Evolutionary conservation across 1,140 invertebrate species (phyloP), one percentile per base, ranked within the genome.

Genomic region (Luehdorfia chinensis): DNA sequence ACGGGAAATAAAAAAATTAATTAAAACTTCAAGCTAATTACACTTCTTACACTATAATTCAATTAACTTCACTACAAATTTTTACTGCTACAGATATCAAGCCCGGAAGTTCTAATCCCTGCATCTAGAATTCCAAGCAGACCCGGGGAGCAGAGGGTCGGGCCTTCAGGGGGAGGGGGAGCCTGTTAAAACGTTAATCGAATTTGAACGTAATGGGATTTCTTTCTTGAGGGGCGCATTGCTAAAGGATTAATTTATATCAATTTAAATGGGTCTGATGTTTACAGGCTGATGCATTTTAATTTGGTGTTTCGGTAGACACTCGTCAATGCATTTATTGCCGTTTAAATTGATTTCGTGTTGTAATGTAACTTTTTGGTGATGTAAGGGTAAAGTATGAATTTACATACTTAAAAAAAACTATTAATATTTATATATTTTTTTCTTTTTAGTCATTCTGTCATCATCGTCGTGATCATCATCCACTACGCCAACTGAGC

Each of bases 231-330:
- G 75, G 78, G 74, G 74, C 67, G 61, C 72, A 67, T 69, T 59
- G 76, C 66, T 68, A 83, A 85, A 85, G 81, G 81, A 85, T 85
- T 85, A 85, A 85, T 85, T 83, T 83, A 79, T 84, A 85, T 85
- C 81, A 85, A 85, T 85, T 81, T 81, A 81, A 83, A 83, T 80
- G 73, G 68, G 68, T 57, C 39, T 19, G n/a, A 23, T 27, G 11
- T 36, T 37, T 72, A 84, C 61, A 70, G 75, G 66, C 3, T 75
- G 75, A 3, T 63, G 30, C 43, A 45, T 37, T 55, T 39, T 54
- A 14, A 32, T 47, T 23, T 43, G n/a, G n/a, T n/a, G n/a, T n/a
- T n/a, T n/a, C n/a, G n/a, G n/a, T n/a, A n/a, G n/a, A n/a, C n/a
- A n/a, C n/a, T n/a, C n/a, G n/a, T n/a, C n/a, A n/a, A n/a, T n/a